A percentile compares a stretch with the other conserved stretches of the same genome.
Conservation (phyloP, 2,888 invertebrate genomes). For the Agonum fuliginosum region DNA sequence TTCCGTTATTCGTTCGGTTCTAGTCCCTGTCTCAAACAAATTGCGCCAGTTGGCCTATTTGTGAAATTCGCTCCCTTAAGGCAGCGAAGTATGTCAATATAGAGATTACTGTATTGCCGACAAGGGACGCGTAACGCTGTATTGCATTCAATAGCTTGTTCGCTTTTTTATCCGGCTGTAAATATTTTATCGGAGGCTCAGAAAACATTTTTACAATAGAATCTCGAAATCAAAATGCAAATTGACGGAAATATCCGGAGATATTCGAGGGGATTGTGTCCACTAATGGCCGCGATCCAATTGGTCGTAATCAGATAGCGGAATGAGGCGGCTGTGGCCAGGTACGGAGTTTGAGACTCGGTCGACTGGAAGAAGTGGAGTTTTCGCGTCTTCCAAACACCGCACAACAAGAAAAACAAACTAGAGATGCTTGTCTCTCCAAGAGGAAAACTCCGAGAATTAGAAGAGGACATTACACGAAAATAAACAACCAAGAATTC, state of each 20-base stretch:
- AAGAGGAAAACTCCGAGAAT: slow-evolving; percentile 1
- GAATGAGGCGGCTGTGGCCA: background rate
- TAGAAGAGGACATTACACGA: slow-evolving; percentile 5
- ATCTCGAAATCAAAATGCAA: slow-evolving; percentile 30
- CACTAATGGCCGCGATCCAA: slow-evolving; percentile 1
- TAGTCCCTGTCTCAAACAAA: no score
- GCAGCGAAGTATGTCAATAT: slow-evolving; percentile 14
- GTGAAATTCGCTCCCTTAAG: slow-evolving; percentile 30
- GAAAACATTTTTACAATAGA: slow-evolving; percentile 9
- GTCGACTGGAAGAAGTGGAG: slow-evolving; percentile 31
- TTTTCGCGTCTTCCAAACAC: slow-evolving; percentile 8
- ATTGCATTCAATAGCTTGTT: slow-evolving; percentile 39
- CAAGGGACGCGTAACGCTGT: slow-evolving; percentile 23
- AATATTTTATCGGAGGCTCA: slow-evolving; percentile 33
- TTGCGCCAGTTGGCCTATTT: slow-evolving; percentile 30
- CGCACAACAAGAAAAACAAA: slow-evolving; percentile 33
- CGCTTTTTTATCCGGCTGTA: slow-evolving; percentile 26
- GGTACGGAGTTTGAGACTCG: slow-evolving; percentile 24
- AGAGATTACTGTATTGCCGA: slow-evolving; percentile 21
- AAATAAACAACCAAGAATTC: no score
- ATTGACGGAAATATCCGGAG: background rate
- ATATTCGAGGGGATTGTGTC: background rate
- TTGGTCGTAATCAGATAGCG: slow-evolving; percentile 37
- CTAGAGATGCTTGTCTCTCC: slow-evolving; percentile 1
- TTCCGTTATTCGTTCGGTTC: no score